Evolutionary conservation across 2,797 vertebrate species (phyloP).

Genomic region (Halcyon leucocephala): DNA sequence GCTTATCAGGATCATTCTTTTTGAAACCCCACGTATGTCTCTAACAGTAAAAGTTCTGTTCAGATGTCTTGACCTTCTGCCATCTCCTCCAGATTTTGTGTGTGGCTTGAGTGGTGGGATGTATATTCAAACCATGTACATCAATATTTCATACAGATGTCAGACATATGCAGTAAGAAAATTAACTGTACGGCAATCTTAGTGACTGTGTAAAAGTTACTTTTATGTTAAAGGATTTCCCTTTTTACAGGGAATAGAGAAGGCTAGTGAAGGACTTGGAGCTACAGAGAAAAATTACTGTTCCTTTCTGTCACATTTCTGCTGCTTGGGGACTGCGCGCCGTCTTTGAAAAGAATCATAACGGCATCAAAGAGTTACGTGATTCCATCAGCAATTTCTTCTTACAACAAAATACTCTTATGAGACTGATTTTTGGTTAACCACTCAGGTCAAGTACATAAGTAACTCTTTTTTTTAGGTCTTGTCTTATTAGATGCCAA

Average conservation of each 20-base stretch:
- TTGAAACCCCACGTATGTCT: not conserved
- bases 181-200: not conserved
- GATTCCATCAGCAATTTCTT: not conserved
- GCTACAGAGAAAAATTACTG: not conserved
- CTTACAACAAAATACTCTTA: not conserved
- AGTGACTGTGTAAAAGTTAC: slow-evolving; percentile 2
- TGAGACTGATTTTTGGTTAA: not conserved
- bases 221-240: slow-evolving; percentile 17
- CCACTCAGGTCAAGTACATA: not conserved
- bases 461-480: not conserved
- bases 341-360: not conserved
- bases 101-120: slow-evolving; percentile 32
- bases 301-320: not conserved
- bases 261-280: not conserved
- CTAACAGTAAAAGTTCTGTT: slow-evolving; percentile 54
- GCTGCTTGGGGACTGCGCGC: not conserved
- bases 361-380: not conserved
- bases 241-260: slow-evolving; percentile 2
- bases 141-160: slow-evolving; percentile 62
- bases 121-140: slow-evolving; percentile 51
- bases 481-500: not conserved
- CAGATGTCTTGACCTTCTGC: slow-evolving; percentile 46
- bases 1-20: not conserved
- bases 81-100: slow-evolving; percentile 62
- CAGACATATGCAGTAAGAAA: slow-evolving; percentile 54